Evolutionary conservation across 92 coral and sea anemone species (phyloP), one percentile per base, ranked within the genome.

Genomic region (Palythoa heliodiscus): DNA sequence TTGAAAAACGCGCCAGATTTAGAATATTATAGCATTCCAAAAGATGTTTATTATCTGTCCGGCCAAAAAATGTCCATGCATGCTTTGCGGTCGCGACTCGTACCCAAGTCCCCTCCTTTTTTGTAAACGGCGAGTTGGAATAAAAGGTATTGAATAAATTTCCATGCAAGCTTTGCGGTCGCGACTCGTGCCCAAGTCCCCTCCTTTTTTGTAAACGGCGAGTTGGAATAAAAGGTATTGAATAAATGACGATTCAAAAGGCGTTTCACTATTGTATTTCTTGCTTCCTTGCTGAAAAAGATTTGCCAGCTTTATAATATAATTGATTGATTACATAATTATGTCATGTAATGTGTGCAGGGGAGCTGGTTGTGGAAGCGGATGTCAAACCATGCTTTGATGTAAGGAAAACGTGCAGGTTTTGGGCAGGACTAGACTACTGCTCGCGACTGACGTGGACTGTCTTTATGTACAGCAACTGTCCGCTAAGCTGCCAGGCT

Each of bases 401-500:
- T 67, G 88, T 16, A 79, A 80, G 54, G 80, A 43, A 58, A 25
- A 40, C 85, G 4, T 94, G 98, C 77, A 11, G 72, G 16, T 78
- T 82, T 53, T 92, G 95, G 95, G 91, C 93, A 64, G 69, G 85
- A 19, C 53, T 73, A 58, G 98, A 80, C 64, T 80, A 64, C 23
- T 80, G 98, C 86, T 77, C 82, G 75, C 93, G 98, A 82, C 75
- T 82, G 13, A 24, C 87, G 20, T 87, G 90, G 73, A 86, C 91
- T 70, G 77, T 76, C 52, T 87, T 70, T 73, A 93, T 93, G 97
- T 86, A 74, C 87, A 94, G 79, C 80, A 75, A 88, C 61, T 94
- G 98, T 75, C 92, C 88, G 20, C 92, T 92, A 38, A 93, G 95
- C 57, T 94, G 98, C 82, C 81, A 86, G 74, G 95, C 91, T 63